Conservation (phyloP, 2,113 vertebrate genomes). For the Leptobrachium ailaonicum region DNA sequence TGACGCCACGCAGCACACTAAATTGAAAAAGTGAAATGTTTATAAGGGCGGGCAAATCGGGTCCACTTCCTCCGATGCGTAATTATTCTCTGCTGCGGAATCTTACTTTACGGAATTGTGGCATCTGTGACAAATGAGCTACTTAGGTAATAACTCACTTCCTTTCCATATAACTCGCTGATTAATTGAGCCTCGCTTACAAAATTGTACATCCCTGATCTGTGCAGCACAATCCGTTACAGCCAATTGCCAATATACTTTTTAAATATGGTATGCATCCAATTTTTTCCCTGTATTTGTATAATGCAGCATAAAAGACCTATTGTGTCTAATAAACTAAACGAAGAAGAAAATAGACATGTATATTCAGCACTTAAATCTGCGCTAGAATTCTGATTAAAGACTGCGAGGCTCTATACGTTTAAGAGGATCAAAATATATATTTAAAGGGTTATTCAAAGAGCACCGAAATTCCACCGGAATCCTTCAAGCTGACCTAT, state of each 20-base stretch:
- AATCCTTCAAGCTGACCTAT: no score
- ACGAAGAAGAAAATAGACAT: not conserved
- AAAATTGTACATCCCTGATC: slow-evolving; percentile 63
- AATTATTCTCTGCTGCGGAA: slow-evolving; percentile 46
- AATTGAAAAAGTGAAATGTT: slow-evolving; percentile 46
- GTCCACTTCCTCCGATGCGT: slow-evolving; percentile 46
- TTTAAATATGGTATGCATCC: slow-evolving; percentile 44
- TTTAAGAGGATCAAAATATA: no score
- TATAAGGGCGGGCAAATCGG: slow-evolving; percentile 48
- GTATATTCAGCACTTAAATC: no score
- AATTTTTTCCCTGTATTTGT: slow-evolving; percentile 46
- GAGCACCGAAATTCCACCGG: no score
- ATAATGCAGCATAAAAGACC: slow-evolving; percentile 47
- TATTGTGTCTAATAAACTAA: slow-evolving; percentile 39
- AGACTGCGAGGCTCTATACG: no score
- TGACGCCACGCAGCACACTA: slow-evolving; percentile 35
- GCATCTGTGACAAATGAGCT: slow-evolving; percentile 63
- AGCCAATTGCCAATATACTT: slow-evolving; percentile 57
- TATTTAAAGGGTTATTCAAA: no score
- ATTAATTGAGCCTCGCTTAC: slow-evolving; percentile 62
- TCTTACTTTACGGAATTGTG: slow-evolving; percentile 53
- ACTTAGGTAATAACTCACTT: slow-evolving; percentile 62
- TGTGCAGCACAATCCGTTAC: slow-evolving; percentile 59
- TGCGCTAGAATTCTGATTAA: not conserved
- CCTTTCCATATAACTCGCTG: slow-evolving; percentile 57